Evolutionary conservation across 2,113 vertebrate species (phyloP).

Genomic region (Eleginops maclovinus): DNA sequence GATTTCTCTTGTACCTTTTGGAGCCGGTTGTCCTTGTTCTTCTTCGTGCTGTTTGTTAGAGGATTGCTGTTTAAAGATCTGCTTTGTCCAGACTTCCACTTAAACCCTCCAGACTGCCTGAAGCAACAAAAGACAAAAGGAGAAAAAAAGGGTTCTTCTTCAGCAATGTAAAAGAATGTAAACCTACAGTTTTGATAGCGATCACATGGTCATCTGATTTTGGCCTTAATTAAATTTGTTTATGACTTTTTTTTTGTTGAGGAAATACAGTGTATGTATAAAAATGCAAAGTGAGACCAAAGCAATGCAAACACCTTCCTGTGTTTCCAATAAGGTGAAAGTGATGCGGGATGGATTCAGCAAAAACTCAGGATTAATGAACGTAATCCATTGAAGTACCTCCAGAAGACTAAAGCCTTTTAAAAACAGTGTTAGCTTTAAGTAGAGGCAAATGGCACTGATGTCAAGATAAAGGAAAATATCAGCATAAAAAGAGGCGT

Average conservation of each 20-base stretch:
- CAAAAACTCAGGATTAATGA: slow-evolving; percentile 11
- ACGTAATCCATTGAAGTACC: slow-evolving; percentile 18
- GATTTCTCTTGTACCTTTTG: slow-evolving; percentile 82
- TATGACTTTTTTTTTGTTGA: no score
- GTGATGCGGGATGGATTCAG: neutral
- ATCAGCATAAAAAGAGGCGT: slow-evolving; percentile 16
- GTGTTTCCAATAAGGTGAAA: neutral
- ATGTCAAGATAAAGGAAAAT: slow-evolving; percentile 9
- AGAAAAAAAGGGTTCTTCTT: neutral
- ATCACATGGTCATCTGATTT: slow-evolving; percentile 6
- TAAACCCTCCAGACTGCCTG: slow-evolving; percentile 84
- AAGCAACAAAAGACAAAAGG: neutral
- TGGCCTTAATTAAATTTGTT: neutral
- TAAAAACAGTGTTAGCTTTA: slow-evolving; percentile 5
- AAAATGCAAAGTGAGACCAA: no score
- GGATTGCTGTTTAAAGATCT: slow-evolving; percentile 57
- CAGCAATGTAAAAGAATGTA: neutral
- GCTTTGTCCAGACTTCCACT: slow-evolving; percentile 87
- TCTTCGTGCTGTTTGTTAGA: slow-evolving; percentile 61
- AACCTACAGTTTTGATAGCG: neutral
- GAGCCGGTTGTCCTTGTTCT: slow-evolving; percentile 77
- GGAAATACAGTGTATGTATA: no score
- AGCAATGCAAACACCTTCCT: neutral
- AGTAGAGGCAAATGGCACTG: neutral
- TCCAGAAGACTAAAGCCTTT: slow-evolving; percentile 3